Percentiles rank a stretch among this genome's conserved stretches.
phyloP scores from a whole-genome alignment of 2,797 vertebrate genomes.

The Pseudomugil gertrudae region DNA sequence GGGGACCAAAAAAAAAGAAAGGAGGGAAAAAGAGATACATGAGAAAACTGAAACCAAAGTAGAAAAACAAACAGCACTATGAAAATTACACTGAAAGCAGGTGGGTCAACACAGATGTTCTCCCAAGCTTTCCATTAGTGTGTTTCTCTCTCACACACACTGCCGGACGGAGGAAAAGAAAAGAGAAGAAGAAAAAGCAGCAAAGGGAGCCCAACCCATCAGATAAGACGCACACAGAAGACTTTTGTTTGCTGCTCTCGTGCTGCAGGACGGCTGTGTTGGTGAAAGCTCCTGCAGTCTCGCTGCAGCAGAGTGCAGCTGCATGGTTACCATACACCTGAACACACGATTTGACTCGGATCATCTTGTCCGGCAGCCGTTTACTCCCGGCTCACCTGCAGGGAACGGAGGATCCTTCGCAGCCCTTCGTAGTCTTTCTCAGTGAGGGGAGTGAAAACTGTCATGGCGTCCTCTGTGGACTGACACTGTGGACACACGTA shows the following conservation, averaged over 20 bases:
- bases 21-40: conserved; percentile 40
- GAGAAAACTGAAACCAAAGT: conserved; percentile 58
- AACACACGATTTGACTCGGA: not conserved
- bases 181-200: conserved; percentile 42
- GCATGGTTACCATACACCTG: no score
- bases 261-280: no score
- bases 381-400: conserved; percentile 84
- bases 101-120: conserved; percentile 81
- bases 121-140: conserved; percentile 19
- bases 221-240: conserved; percentile 72
- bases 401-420: conserved; percentile 90
- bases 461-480: conserved; percentile 99
- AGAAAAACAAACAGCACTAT: conserved; percentile 66
- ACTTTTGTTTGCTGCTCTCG: conserved; percentile 69
- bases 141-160: conserved; percentile 1
- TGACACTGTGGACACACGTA: conserved; percentile 98
- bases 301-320: no score
- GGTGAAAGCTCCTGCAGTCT: no score
- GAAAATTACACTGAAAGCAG: conserved; percentile 72
- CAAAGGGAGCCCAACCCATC: conserved; percentile 64
- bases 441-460: conserved; percentile 94
- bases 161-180: conserved; percentile 25
- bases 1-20: conserved; percentile 4
- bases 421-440: conserved; percentile 97
- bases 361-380: not conserved